Conservation (phyloP, 2,888 invertebrate species). For the Ectemnius lituratus region DNA sequence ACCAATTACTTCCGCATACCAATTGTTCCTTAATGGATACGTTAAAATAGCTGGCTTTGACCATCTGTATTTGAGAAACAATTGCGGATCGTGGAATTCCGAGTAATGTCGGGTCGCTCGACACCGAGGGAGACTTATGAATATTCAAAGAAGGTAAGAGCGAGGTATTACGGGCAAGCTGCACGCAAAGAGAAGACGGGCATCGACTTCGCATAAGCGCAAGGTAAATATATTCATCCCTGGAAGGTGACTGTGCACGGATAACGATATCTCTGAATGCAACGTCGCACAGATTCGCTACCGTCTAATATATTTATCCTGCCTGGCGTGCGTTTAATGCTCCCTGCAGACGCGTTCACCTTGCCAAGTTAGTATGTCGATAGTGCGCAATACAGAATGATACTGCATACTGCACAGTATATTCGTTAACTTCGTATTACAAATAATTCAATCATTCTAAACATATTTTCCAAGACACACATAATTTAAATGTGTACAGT, state of each 20-base stretch:
- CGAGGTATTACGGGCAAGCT: neutral
- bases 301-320: conserved; percentile 52
- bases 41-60: too few relatives aligned
- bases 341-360: neutral
- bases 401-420: too few relatives aligned
- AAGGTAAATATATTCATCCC: conserved; percentile 50
- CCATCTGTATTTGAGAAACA: too few relatives aligned
- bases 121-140: conserved; percentile 41
- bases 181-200: conserved; percentile 7
- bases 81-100: neutral
- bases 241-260: conserved; percentile 41
- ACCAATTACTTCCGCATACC: too few relatives aligned
- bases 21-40: too few relatives aligned
- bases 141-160: conserved; percentile 39
- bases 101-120: conserved; percentile 18
- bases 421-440: too few relatives aligned
- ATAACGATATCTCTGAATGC: conserved; percentile 49
- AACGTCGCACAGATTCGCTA: conserved; percentile 34
- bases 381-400: too few relatives aligned
- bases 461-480: too few relatives aligned
- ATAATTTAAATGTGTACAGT: too few relatives aligned
- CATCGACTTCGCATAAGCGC: conserved; percentile 7
- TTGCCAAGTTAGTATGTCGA: too few relatives aligned
- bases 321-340: conserved; percentile 29
- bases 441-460: too few relatives aligned